Conservation (phyloP, 2,888 invertebrate genomes). For the Sesamia inferens region DNA sequence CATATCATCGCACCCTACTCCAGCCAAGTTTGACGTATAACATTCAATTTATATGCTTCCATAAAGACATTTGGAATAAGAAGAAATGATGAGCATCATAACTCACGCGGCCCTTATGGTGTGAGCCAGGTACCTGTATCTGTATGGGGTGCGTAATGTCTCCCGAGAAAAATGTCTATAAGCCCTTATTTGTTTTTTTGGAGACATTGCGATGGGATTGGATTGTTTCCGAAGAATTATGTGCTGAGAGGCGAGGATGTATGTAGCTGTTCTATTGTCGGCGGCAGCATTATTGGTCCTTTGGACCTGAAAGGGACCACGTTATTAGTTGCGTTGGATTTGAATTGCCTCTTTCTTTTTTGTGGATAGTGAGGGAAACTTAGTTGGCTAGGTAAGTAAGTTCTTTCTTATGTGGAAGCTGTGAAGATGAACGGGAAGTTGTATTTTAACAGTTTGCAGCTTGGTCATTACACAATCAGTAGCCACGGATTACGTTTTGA, state of each 20-base stretch:
- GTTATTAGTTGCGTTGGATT: conserved; percentile 1
- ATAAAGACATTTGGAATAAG: conserved; percentile 75
- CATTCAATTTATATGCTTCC: conserved; percentile 69
- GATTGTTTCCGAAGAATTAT: conserved; percentile 54
- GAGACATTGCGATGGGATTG: conserved; percentile 50
- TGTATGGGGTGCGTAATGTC: conserved; percentile 61
- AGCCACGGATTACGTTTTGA: too few species aligned
- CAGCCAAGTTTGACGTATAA: conserved; percentile 53
- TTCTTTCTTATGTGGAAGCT: not conserved
- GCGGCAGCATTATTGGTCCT: conserved; percentile 4
- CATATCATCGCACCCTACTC: not conserved
- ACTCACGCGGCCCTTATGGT: conserved; percentile 70
- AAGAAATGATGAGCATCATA: conserved; percentile 71
- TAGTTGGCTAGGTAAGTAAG: too few species aligned
- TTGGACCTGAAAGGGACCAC: conserved; percentile 14
- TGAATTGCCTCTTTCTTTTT: conserved; percentile 1
- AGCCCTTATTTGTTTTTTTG: conserved; percentile 55
- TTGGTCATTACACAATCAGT: too few species aligned
- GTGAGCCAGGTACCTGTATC: conserved; percentile 67
- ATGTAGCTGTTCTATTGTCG: conserved; percentile 7
- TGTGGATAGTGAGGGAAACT: not conserved
- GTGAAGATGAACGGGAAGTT: too few species aligned
- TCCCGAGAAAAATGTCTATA: conserved; percentile 54
- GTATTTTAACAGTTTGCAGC: too few species aligned
- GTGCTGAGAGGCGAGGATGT: conserved; percentile 4